Conservation (phyloP, 2,113 vertebrate genomes). For the Hemiscyllium ocellatum region DNA sequence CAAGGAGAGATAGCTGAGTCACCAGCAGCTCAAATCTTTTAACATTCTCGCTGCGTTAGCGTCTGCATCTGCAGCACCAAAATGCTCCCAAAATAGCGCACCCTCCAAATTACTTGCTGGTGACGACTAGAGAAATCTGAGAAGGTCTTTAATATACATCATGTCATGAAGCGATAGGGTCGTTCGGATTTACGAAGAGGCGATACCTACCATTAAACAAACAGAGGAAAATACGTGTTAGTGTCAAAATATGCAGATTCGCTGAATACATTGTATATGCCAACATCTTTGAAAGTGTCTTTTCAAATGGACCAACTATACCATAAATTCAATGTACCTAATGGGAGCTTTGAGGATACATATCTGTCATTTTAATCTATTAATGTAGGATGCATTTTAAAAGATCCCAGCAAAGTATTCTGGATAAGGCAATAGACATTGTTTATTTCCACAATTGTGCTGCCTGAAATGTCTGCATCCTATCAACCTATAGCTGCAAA, state of each 20-base stretch:
- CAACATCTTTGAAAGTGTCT: constrained; percentile 5
- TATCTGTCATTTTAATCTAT: not conserved
- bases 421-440: not conserved
- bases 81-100: constrained; percentile 26
- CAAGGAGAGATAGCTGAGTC: constrained; percentile 29
- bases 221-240: not conserved
- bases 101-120: constrained; percentile 27
- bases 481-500: not conserved
- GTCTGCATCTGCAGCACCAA: constrained; percentile 24
- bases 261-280: not conserved
- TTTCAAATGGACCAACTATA: not conserved
- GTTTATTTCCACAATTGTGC: not conserved
- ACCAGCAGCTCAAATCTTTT: constrained; percentile 35
- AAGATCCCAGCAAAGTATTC: not conserved
- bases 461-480: not conserved
- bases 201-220: not conserved
- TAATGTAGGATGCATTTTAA: not conserved
- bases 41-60: constrained; percentile 33
- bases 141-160: constrained; percentile 30
- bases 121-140: constrained; percentile 29
- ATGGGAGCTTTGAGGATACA: not conserved
- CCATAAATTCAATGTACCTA: not conserved
- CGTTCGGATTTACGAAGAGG: not conserved
- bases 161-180: not conserved
- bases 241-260: not conserved